Conservation (phyloP, 2,888 invertebrate species). For the Osmoderma eremita region DNA sequence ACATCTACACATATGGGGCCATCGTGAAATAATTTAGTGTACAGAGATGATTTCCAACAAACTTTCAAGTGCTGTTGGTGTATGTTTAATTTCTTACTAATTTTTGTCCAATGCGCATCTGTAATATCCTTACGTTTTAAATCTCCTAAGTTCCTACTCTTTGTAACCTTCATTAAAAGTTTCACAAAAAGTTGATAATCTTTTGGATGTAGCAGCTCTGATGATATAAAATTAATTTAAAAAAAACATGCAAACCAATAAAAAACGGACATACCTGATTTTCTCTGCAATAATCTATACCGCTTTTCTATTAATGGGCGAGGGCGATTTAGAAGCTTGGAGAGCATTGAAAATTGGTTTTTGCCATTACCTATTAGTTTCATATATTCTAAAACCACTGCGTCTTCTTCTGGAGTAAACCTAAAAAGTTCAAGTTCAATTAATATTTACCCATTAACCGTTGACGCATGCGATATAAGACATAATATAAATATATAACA, state of each 20-base stretch:
- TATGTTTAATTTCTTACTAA: conserved; percentile 10
- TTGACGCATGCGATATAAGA: neutral
- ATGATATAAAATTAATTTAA: conserved; percentile 3
- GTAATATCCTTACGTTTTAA: conserved; percentile 26
- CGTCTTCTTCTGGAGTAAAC: conserved; percentile 37
- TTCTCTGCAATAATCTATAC: conserved; percentile 1
- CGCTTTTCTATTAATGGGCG: conserved; percentile 29
- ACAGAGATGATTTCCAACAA: conserved; percentile 23
- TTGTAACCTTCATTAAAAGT: conserved; percentile 5
- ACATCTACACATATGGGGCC: conserved; percentile 18
- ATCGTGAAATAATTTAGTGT: conserved; percentile 14
- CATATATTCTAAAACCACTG: conserved; percentile 32
- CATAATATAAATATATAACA: too few relatives aligned
- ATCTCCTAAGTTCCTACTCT: conserved; percentile 11
- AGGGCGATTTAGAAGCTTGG: conserved; percentile 35
- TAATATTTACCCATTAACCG: neutral
- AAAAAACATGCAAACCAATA: neutral
- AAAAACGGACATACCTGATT: conserved; percentile 4
- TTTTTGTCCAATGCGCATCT: conserved; percentile 14
- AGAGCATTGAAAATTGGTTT: conserved; percentile 24
- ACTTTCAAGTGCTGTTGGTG: conserved; percentile 9
- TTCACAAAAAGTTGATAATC: conserved; percentile 8
- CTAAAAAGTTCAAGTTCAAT: conserved; percentile 34
- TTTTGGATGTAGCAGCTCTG: neutral
- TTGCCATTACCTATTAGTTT: neutral